Evolutionary conservation across 2,797 vertebrate species (phyloP), one percentile per base, ranked within the genome.

Genomic region (Odontamblyopus lacepedii): DNA sequence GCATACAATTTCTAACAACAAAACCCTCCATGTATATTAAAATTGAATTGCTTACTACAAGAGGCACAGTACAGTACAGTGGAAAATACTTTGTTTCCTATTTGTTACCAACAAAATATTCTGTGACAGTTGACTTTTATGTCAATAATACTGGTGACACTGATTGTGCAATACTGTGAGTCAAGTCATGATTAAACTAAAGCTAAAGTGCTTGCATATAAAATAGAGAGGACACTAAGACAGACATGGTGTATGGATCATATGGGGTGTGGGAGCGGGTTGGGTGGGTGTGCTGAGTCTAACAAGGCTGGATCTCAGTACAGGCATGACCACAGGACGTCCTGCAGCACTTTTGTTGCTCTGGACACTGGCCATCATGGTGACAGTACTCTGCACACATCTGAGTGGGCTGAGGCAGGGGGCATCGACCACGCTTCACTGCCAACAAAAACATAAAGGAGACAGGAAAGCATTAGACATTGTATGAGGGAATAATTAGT

Each of bases 371-470:
- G 19, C 92, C 92, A 3, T 95, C 93, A 6, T 94, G 91, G 62
- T 90, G 85, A 74, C 93, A 95, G 84, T 78, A 91, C 81, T 92
- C 90, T 0, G 91, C 93, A 78, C 93, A 95, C 88, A 91, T 89
- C 4, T 71, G 70, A 13, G 91, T 92, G 44, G 86, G 78, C 69
- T 85, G 81, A 15, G 90, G 89, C 26, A 63, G 41, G 5, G 86
- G 32, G 35, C 94, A 95, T 65, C 85, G 82, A 8, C 93, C 93
- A 2, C 38, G 88, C 78, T 94, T 94, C 84, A 94, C 94, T 95
- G 79, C 6, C 0, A 53, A 9, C 70, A 67, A 63, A 68, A 82
- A 63, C 61, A 30, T 6, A 30, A 16, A 55, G 2, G 6, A 60
- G 16, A 15, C 27, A 30, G 8, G 19, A n/a, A 23, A 55, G 18